Conservation (phyloP, 2,797 vertebrate genomes). For the Poeciliopsis infans region DNA sequence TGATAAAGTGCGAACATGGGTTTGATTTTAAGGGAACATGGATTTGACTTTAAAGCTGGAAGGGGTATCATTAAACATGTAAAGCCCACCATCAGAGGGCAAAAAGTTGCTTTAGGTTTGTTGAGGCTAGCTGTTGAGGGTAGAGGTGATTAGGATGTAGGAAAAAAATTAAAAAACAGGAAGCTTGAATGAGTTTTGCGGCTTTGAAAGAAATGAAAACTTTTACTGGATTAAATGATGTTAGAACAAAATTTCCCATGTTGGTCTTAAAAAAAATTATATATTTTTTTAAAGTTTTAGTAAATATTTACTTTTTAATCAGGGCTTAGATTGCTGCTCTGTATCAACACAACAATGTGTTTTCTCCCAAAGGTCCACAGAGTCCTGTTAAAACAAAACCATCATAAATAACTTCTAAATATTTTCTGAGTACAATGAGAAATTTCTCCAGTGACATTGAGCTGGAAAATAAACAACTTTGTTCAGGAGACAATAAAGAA, state of each 20-base stretch:
- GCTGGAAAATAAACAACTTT: background rate
- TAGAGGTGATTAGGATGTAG: background rate
- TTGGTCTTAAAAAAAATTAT: background rate
- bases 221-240: background rate
- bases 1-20: constrained; percentile 39
- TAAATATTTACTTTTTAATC: background rate
- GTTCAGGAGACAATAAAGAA: background rate
- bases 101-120: constrained; percentile 9
- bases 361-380: background rate
- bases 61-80: constrained; percentile 14
- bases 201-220: background rate
- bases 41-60: constrained; percentile 1
- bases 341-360: background rate
- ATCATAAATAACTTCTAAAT: background rate
- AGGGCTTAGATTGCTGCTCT: background rate
- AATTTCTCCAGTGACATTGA: background rate
- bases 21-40: constrained; percentile 32
- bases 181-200: background rate
- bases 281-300: background rate
- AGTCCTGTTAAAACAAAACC: background rate
- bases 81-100: constrained; percentile 6
- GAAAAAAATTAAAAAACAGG: background rate
- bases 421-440: background rate
- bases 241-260: background rate
- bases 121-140: constrained; percentile 7